These are phyloP conservation scores for Lycocerus yunnanus DNA, from an alignment of 2,888 invertebrate genomes.

Conservation along the genomic window DNA sequence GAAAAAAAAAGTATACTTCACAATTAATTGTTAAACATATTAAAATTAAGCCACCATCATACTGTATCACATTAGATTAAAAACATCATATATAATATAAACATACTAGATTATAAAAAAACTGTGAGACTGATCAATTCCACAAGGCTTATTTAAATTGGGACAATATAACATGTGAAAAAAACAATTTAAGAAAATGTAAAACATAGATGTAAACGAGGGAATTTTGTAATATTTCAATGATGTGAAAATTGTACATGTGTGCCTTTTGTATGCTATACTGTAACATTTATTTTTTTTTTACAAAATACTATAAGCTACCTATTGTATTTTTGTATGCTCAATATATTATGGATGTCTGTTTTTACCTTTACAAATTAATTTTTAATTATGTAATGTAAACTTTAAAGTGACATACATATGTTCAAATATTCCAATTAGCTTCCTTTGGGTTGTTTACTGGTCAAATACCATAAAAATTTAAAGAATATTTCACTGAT, in stretches of 20 bases:
- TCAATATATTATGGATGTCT: background rate
- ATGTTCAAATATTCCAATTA: no score
- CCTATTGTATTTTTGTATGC: background rate
- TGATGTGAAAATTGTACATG: background rate
- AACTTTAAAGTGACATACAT: no score
- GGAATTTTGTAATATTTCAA: background rate
- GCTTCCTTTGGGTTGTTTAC: no score
- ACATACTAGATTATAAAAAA: background rate
- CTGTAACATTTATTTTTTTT: background rate
- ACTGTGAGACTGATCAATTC: background rate
- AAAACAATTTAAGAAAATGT: background rate
- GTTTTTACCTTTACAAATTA: background rate
- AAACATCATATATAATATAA: background rate
- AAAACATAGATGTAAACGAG: background rate
- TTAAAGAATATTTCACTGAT: no score
- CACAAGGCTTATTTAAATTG: background rate
- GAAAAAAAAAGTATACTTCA: no score
- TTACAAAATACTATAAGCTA: background rate
- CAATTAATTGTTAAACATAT: no score
- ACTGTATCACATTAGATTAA: background rate
- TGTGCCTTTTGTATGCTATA: background rate
- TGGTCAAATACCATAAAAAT: no score
- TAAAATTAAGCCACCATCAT: background rate
- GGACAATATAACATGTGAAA: background rate
- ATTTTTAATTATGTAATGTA: no score